Evolutionary conservation across 2,113 vertebrate species (phyloP).

Genomic region (Ailurus styani): DNA sequence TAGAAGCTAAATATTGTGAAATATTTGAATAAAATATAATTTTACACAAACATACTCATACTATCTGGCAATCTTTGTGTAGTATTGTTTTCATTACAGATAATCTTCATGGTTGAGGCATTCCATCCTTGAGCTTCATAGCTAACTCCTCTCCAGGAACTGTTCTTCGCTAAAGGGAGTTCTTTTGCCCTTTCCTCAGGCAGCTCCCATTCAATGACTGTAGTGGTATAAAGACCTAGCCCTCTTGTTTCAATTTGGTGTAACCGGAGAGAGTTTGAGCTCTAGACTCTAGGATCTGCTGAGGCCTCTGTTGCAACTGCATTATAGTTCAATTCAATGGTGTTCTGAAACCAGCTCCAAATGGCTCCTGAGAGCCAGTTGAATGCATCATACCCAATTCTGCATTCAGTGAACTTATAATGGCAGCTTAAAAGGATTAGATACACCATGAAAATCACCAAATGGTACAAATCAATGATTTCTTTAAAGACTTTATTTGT

Average conservation of each 20-base stretch:
- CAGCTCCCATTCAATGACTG: background rate
- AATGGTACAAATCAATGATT: background rate
- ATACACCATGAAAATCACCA: background rate
- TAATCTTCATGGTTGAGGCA: background rate
- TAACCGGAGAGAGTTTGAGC: background rate
- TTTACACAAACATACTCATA: background rate
- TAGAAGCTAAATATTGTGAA: background rate
- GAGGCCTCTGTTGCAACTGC: too few species aligned
- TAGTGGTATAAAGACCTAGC: background rate
- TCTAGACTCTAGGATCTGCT: background rate
- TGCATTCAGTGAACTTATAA: background rate
- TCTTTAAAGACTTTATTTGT: too few species aligned
- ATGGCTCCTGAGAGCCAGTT: background rate
- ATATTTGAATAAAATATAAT: background rate
- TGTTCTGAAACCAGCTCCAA: background rate
- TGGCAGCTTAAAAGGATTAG: background rate
- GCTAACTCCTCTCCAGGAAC: background rate
- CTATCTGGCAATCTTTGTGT: rapidly evolving
- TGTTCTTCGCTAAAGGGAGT: background rate
- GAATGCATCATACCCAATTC: background rate
- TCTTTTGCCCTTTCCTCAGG: background rate
- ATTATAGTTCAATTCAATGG: background rate
- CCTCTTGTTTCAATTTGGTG: background rate
- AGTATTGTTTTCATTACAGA: background rate
- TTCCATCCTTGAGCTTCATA: background rate